Evolutionary conservation across 2,888 invertebrate genomes (phyloP), one percentile per base, ranked within the genome.

Genomic region (Epinotia nisella): DNA sequence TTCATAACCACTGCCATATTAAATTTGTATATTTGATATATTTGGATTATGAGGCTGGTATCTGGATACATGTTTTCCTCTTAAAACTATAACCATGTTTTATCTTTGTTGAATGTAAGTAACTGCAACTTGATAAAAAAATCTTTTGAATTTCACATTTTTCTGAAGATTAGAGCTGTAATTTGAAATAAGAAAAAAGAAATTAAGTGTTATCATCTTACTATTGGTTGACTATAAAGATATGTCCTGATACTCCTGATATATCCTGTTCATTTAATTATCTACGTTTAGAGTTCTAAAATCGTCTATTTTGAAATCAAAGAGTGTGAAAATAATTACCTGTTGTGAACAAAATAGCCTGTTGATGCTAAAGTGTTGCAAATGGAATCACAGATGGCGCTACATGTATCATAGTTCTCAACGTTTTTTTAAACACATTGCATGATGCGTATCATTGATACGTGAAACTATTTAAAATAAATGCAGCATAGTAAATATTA

Each of bases 371-470:
- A 62, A 62, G 68, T 62, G 45, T 67, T 41, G 21, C 17, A 24
- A 69, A 70, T 71, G 74, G 75, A 80, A 79, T 80, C 66, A 71
- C 19, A 88, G 87, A 87, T 87, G 88, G 88, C 87, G 87, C 82
- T 87, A 75, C 71, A 66, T 77, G 86, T 82, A 75, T 19, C 39
- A 71, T 76, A 73, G 64, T 71, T 75, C 75, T 78, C 76, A 75
- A 76, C 75, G 76, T 69, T 67, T 39, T 58, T 68, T 70, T 55
- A 62, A n/a, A 49, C 5, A 5, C 29, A 5, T 29, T 29, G 29
- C 29, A 29, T 29, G 29, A 29, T 29, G 7, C 7, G 5, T 5
- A 29, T 29, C 29, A 29, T 5, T 7, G 29, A 29, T 29, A 5
- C 29, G 7, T 29, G 5, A 29, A 29, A 29, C 29, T 29, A 29